Conservation (phyloP, 2,888 invertebrate species). For the Chesias legatella region DNA sequence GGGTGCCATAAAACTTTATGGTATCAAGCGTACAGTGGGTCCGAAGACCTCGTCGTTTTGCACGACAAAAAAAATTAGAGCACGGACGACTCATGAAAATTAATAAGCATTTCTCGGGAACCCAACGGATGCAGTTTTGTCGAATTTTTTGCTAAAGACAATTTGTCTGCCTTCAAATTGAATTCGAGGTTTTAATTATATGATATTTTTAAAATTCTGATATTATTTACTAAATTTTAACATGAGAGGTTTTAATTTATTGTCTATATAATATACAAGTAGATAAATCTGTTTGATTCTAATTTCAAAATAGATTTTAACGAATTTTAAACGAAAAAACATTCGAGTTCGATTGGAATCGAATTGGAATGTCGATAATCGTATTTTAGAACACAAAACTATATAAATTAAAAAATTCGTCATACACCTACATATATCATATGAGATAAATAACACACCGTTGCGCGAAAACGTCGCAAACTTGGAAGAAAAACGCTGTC, state of each 20-base stretch:
- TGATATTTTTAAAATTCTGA: background rate
- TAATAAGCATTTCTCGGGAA: conserved; percentile 55
- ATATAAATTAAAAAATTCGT: background rate
- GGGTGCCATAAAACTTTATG: conserved; percentile 40
- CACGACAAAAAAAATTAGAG: conserved; percentile 56
- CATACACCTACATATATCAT: background rate
- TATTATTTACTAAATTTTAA: no score
- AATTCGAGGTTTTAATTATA: conserved; percentile 41
- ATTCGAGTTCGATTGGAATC: no score
- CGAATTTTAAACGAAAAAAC: no score
- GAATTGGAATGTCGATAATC: no score
- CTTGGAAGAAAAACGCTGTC: conserved; percentile 43
- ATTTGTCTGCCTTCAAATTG: conserved; percentile 45
- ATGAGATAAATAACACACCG: conserved; percentile 33
- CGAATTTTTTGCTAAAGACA: conserved; percentile 36
- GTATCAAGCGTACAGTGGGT: conserved; percentile 38
- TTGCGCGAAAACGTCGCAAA: conserved; percentile 29
- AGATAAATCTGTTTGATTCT: no score
- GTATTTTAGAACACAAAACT: no score
- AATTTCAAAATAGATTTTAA: no score
- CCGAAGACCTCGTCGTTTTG: conserved; percentile 12
- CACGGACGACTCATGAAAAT: conserved; percentile 60
- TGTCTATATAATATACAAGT: no score
- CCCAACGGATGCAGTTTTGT: conserved; percentile 32
- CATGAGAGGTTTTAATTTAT: no score